These are phyloP conservation scores for Centroberyx gerrardi DNA, from an alignment of 2,797 vertebrate species.

Conservation along the genomic window DNA sequence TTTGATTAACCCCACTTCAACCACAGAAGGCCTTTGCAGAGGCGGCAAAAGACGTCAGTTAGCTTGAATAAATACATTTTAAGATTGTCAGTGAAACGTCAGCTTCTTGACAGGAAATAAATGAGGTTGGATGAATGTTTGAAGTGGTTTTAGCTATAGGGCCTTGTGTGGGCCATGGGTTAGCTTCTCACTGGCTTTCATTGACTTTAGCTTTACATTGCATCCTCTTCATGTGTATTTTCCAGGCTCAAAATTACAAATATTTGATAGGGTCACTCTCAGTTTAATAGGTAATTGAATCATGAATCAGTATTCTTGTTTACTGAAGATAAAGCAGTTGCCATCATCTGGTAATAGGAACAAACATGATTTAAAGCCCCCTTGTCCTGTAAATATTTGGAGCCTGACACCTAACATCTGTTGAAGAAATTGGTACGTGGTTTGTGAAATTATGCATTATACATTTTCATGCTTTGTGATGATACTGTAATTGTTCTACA, in stretches of 20 bases:
- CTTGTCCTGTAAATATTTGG: not conserved
- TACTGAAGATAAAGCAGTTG: not conserved
- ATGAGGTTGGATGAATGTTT: not conserved
- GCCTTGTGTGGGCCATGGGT: not conserved
- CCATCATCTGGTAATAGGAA: not conserved
- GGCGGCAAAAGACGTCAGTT: constrained; percentile 24
- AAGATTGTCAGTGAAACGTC: constrained; percentile 24
- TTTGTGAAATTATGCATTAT: not conserved
- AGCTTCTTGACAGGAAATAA: constrained; percentile 23
- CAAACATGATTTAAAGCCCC: not conserved
- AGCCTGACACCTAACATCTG: constrained; percentile 7
- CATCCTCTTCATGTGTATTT: constrained; percentile 5
- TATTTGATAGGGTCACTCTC: not conserved
- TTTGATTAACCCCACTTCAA: constrained; percentile 64
- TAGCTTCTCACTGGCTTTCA: not conserved
- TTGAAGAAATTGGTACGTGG: not conserved
- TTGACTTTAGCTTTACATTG: constrained; percentile 11
- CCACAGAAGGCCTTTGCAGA: constrained; percentile 28
- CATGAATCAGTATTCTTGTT: not conserved
- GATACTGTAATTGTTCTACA: constrained; percentile 31
- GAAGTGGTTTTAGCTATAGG: not conserved
- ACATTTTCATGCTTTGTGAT: constrained; percentile 14
- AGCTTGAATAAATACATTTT: constrained; percentile 43
- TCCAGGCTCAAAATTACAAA: constrained; percentile 8
- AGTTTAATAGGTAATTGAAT: not conserved